These are phyloP conservation scores for Xanthorhoe spadicearia DNA, from an alignment of 2,888 invertebrate genomes.

Conservation along the genomic window DNA sequence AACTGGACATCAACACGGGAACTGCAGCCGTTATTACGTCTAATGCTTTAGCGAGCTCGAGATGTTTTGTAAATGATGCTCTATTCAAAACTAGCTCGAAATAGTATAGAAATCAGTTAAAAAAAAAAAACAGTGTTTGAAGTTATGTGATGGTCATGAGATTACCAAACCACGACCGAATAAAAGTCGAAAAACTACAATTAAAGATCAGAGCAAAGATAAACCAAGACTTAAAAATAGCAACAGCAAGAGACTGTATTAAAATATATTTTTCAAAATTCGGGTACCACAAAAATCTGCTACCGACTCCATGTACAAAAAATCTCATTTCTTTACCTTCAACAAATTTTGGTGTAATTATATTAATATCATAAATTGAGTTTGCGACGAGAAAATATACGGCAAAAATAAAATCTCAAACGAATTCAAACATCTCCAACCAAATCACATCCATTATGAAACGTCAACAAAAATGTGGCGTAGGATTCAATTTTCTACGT, in stretches of 20 bases:
- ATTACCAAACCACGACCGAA: too few relatives aligned
- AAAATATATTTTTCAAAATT: background rate
- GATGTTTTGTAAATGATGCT: background rate
- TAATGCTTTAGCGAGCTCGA: background rate
- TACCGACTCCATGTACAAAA: background rate
- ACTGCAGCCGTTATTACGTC: conserved; percentile 8
- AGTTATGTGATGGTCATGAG: too few relatives aligned
- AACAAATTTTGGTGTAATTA: background rate
- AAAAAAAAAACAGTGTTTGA: too few relatives aligned
- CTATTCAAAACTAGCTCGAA: background rate
- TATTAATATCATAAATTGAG: background rate
- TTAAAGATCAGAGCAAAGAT: too few relatives aligned
- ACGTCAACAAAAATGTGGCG: conserved; percentile 3
- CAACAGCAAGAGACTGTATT: background rate
- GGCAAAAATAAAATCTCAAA: background rate
- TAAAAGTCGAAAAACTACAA: too few relatives aligned
- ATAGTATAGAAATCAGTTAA: too few relatives aligned
- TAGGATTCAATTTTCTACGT: conserved; percentile 2
- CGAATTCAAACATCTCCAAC: conserved; percentile 2
- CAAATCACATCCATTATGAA: conserved; percentile 1
- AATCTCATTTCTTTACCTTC: background rate
- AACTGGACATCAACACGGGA: background rate
- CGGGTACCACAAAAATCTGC: background rate
- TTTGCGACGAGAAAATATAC: background rate
- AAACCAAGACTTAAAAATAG: too few relatives aligned